Base-by-base conservation (phyloP, 2,888 invertebrate species). In the Spodoptera littoralis region DNA sequence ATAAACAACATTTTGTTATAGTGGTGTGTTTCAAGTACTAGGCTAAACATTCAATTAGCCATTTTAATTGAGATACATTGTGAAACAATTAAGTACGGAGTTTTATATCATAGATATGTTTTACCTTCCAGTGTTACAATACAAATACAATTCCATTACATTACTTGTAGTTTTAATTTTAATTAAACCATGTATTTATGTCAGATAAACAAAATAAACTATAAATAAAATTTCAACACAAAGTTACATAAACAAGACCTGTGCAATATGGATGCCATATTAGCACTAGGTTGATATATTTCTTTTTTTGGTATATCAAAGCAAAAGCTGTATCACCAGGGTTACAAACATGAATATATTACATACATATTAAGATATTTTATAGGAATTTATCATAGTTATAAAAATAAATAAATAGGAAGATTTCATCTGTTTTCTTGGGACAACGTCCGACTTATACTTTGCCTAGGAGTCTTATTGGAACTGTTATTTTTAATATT, bases 391-490 rank as follows among this genome's bases (percentile, higher is more conserved):
- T 45, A 18, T 18, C 2, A 41, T 44, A 46, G 13, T 41, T 50
- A 30, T 47, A 18, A 18, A 18, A 18, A 36, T 42, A 46, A 42
- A n/a, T 30, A 41, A 44, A 36, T 50, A 59, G 5, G 5, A 61
- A 36, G 53, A 61, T 78, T 89, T 94, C 90, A 94, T 86, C 94
- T 94, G 74, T 93, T 94, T 82, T 94, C 94, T 83, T 94, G 94
- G 11, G 94, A 94, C 75, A 90, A 55, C 58, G 93, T 89, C 78
- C 93, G 86, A 63, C 78, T 89, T 79, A 94, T 79, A 82, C 84
- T 90, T 71, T 88, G 90, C 73, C 88, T 90, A 48, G 84, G 81
- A 56, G 80, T 87, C 71, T 89, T 92, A 65, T 72, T 83, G 9
- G 84, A 77, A 52, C 79, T 79, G 70, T 82, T 90, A 70, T 77